Percentiles rank a stretch among this genome's conserved stretches.
These are phyloP conservation scores for Damaliscus lunatus DNA, from an alignment of 2,113 vertebrate genomes.

Conservation along the genomic window DNA sequence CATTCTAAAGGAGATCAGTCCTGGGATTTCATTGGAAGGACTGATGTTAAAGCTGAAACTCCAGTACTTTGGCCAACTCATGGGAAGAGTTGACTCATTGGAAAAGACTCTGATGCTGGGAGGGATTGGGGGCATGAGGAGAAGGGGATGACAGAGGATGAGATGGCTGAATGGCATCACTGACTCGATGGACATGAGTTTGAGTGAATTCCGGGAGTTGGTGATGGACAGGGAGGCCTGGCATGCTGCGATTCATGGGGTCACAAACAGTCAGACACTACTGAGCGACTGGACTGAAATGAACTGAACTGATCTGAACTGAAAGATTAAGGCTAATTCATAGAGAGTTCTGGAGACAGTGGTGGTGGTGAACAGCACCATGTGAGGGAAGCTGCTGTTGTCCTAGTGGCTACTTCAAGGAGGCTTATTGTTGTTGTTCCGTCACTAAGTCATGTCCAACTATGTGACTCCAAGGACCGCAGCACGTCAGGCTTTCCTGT, in stretches of 20 bases:
- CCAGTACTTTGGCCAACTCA: too few relatives aligned
- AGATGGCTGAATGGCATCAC: too few relatives aligned
- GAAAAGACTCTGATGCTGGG: too few relatives aligned
- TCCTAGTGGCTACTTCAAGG: not conserved
- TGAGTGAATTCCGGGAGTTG: too few relatives aligned
- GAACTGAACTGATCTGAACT: too few relatives aligned
- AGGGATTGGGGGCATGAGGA: too few relatives aligned
- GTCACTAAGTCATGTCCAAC: not conserved
- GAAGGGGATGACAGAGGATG: too few relatives aligned
- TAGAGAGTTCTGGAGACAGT: not conserved
- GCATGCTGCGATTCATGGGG: accelerated
- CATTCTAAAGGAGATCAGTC: too few relatives aligned
- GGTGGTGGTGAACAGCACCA: not conserved
- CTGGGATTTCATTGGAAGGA: too few relatives aligned
- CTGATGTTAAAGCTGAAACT: too few relatives aligned
- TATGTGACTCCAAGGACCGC: not conserved
- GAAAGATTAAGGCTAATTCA: not conserved
- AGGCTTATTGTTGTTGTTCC: not conserved
- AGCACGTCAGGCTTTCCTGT: not conserved
- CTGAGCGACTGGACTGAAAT: too few relatives aligned
- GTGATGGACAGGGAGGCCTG: too few relatives aligned
- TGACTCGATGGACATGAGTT: accelerated
- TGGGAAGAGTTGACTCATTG: accelerated
- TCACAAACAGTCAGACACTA: accelerated
- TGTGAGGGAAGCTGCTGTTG: not conserved